Base-by-base conservation (phyloP, 2,797 vertebrate species). In the Rhinoraja longicauda region DNA sequence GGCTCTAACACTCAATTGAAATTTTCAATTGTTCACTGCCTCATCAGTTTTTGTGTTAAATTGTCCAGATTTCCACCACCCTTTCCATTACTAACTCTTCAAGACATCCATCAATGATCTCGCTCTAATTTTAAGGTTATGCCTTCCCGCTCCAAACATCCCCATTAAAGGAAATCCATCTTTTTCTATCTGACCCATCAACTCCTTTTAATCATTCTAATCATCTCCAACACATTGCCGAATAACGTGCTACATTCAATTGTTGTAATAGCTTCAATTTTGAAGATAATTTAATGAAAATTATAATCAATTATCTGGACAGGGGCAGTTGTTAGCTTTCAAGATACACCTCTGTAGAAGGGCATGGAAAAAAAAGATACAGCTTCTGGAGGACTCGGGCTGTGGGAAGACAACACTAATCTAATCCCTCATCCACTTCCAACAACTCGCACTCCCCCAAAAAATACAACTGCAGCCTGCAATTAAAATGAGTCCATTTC, bases 281-380 rank as follows among this genome's bases (percentile, higher is more conserved):
- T 36, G 84, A 88, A 88, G 84, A 67, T 36, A 67, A 88, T 88
- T 88, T 64, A 10, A 19, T 21, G n/a, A 67, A 88, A 88, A 67
- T 1, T 36, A 67, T 32, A 88, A 64, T 88, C 64, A 88, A 88
- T 88, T 62, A 17, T 19, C 59, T 88, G 62, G 84, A 88, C n/a
- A 21, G 4, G n/a, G 59, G 3, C 1, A 36, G 64, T 67, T 88
- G 59, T 88, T 88, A 88, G 88, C 59, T 32, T 88, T 67, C 7
- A 32, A 67, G 62, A 8, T 19, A 9, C 32, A 67, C 64, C n/a
- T 36, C 84, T 36, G 1, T 29, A n/a, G 29, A 78, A 78, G 76
- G 2, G 12, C 36, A 4, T 77, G n/a, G 32, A 77, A 36, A 77
- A 24, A 45, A 45, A 72, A 72, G 15, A 1, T 39, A 76, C 75